Evolutionary conservation across 1,140 invertebrate genomes (phyloP).

Genomic region (Drosophila fuyamai): DNA sequence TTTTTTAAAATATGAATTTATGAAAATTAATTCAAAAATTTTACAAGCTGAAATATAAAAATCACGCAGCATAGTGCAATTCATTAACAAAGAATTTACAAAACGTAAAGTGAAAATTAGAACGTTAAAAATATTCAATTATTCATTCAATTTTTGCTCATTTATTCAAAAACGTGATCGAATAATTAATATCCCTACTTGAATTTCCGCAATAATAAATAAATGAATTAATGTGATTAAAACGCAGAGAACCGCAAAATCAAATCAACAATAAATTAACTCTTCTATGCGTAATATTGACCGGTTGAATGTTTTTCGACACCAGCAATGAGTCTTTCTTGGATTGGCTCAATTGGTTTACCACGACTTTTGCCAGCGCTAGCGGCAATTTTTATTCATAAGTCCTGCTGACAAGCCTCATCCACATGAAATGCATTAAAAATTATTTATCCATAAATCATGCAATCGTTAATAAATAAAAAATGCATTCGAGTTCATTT

Average conservation of each 20-base stretch:
- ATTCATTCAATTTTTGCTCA: no score
- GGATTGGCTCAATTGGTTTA: slow-evolving; percentile 38
- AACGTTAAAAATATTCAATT: no score
- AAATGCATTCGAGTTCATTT: slow-evolving; percentile 73
- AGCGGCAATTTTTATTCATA: slow-evolving; percentile 34
- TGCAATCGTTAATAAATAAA: slow-evolving; percentile 77
- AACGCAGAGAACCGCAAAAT: slow-evolving; percentile 13
- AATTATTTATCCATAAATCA: slow-evolving; percentile 80
- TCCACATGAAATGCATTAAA: slow-evolving; percentile 59
- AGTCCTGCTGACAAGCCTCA: slow-evolving; percentile 44
- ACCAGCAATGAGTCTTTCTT: slow-evolving; percentile 18
- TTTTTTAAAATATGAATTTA: no score
- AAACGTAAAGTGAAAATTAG: no score
- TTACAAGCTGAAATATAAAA: no score
- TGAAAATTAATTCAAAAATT: no score
- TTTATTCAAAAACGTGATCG: no score
- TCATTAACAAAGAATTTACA: no score
- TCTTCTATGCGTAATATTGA: slow-evolving; percentile 20
- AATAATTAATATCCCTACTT: not conserved
- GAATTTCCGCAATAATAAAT: not conserved
- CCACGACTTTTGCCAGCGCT: slow-evolving; percentile 16
- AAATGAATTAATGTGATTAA: slow-evolving; percentile 11
- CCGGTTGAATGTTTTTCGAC: slow-evolving; percentile 14
- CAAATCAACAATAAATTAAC: slow-evolving; percentile 31
- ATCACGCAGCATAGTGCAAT: no score